Evolutionary conservation across 2,888 invertebrate genomes (phyloP).

Genomic region (Scelioninae gen. 1): DNA sequence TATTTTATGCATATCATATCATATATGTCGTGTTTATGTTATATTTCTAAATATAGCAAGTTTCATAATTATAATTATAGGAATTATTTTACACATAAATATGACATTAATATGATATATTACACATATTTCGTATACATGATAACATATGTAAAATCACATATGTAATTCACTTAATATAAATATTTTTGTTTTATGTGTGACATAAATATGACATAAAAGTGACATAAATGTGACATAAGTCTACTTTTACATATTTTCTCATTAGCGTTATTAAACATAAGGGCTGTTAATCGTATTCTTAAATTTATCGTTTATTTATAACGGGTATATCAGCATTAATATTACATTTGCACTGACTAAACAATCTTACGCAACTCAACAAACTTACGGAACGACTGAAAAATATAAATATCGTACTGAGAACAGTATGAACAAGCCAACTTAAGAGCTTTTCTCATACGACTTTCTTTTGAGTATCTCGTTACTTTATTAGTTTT

Average conservation of each 20-base stretch:
- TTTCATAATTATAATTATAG: too few relatives aligned
- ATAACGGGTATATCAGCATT: slow-evolving; percentile 57
- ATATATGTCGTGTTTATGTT: too few relatives aligned
- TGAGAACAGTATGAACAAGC: slow-evolving; percentile 55
- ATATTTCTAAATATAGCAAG: too few relatives aligned
- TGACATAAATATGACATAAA: neutral
- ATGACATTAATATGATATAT: too few relatives aligned
- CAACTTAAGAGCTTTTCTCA: slow-evolving; percentile 17
- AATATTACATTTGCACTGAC: slow-evolving; percentile 57
- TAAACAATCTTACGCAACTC: slow-evolving; percentile 61
- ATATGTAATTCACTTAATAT: too few relatives aligned
- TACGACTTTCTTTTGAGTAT: neutral
- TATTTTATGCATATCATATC: too few relatives aligned
- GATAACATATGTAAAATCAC: too few relatives aligned
- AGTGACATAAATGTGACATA: neutral
- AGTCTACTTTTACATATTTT: slow-evolving; percentile 1
- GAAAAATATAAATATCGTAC: slow-evolving; percentile 64
- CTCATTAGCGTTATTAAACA: neutral
- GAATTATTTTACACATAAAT: too few relatives aligned
- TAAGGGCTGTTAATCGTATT: slow-evolving; percentile 30
- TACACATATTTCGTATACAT: too few relatives aligned
- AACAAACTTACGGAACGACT: slow-evolving; percentile 56
- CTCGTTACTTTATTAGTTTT: too few relatives aligned
- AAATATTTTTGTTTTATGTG: too few relatives aligned
- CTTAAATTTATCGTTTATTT: slow-evolving; percentile 39